Conservation (phyloP, 1,140 invertebrate genomes). For the Drosophila willistoni region DNA sequence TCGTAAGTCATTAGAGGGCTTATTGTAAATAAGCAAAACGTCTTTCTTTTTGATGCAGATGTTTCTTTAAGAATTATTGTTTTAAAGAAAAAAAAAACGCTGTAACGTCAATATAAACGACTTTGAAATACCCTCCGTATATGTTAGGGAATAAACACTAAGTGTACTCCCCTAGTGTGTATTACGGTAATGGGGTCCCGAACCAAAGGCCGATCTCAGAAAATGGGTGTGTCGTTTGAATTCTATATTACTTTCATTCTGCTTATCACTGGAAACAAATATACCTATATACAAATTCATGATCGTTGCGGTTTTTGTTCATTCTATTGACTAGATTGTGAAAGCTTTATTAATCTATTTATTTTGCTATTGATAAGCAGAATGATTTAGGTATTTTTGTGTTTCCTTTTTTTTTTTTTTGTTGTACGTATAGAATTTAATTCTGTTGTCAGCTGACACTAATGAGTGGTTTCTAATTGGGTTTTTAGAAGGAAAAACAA, state of each 20-base stretch:
- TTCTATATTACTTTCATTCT: not conserved
- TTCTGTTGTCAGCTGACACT: constrained; percentile 48
- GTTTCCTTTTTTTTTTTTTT: constrained; percentile 20
- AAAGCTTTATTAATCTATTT: constrained; percentile 16
- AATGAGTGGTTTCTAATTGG: constrained; percentile 4
- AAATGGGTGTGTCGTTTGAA: constrained; percentile 54
- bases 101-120: no score
- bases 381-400: not conserved
- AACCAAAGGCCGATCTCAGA: constrained; percentile 15
- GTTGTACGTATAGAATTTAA: constrained; percentile 10
- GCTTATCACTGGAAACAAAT: constrained; percentile 27
- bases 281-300: not conserved
- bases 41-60: no score
- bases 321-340: constrained; percentile 33
- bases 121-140: no score
- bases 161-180: not conserved
- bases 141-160: no score
- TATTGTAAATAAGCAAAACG: no score
- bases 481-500: not conserved
- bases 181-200: not conserved
- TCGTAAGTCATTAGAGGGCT: no score
- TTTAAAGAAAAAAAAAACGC: no score
- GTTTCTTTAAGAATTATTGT: no score
- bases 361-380: constrained; percentile 33
- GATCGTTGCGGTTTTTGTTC: not conserved